Conservation (phyloP, 2,797 vertebrate genomes). For the Phalloptychus januarius region DNA sequence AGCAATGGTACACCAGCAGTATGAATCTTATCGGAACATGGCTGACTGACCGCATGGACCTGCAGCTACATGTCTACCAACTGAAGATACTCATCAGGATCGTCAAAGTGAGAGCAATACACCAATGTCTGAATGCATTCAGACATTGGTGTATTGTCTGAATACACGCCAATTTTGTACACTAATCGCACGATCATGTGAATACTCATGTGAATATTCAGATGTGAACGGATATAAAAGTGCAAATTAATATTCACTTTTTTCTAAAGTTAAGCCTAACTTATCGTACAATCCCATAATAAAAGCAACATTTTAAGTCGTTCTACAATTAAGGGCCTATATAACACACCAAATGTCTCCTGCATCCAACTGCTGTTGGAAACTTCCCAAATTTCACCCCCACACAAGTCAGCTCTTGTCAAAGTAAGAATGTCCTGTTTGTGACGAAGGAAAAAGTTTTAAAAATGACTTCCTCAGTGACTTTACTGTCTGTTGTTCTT, state of each 20-base stretch:
- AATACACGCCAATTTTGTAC: not conserved
- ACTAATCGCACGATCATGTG: not conserved
- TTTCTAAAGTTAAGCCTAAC: not conserved
- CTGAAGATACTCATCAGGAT: constrained; percentile 98
- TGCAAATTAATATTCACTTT: too few species aligned
- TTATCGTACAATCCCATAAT: not conserved
- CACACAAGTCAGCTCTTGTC: not conserved
- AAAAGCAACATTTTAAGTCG: not conserved
- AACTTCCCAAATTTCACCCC: constrained; percentile 4
- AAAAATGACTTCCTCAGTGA: not conserved
- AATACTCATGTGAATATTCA: not conserved
- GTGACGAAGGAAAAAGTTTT: not conserved
- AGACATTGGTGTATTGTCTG: too few species aligned
- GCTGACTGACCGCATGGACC: constrained; percentile 98
- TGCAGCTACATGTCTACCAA: constrained; percentile 98
- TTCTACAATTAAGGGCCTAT: not conserved
- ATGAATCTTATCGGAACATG: constrained; percentile 97
- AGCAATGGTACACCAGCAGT: constrained; percentile 99
- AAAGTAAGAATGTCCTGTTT: not conserved
- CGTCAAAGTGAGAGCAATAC: constrained; percentile 86
- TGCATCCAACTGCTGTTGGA: not conserved
- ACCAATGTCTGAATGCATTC: not conserved
- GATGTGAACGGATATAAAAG: not conserved
- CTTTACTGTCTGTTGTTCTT: constrained; percentile 27
- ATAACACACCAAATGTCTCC: constrained; percentile 7